Percentiles rank a stretch among this genome's conserved stretches.
Conservation (phyloP, 2,888 invertebrate species). For the Hirtodrosophila confusa region DNA sequence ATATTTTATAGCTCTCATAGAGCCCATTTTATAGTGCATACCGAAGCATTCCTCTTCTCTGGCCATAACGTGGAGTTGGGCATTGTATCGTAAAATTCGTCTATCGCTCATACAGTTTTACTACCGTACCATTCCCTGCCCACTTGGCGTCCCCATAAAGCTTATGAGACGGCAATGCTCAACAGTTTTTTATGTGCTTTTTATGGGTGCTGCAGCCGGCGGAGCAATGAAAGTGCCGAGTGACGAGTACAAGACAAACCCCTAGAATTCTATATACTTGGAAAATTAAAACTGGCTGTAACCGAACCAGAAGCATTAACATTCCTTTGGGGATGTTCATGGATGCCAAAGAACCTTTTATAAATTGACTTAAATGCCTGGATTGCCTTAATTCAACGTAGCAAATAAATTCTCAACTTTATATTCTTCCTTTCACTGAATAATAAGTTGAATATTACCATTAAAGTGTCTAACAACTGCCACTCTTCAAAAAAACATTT, state of each 20-base stretch:
- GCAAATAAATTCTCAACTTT: too few species aligned
- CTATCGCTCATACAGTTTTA: slow-evolving; percentile 38
- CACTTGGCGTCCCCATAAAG: slow-evolving; percentile 46
- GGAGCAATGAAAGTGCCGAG: slow-evolving; percentile 53
- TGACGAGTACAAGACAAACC: slow-evolving; percentile 44
- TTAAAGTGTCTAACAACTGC: too few species aligned
- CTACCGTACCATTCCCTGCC: slow-evolving; percentile 55
- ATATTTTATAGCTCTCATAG: slow-evolving; percentile 79
- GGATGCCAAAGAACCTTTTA: too few species aligned
- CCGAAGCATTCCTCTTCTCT: slow-evolving; percentile 41
- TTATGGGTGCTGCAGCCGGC: slow-evolving; percentile 59
- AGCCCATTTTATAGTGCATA: slow-evolving; percentile 74
- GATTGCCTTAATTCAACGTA: too few species aligned
- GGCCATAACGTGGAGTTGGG: slow-evolving; percentile 14
- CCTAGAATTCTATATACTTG: slow-evolving; percentile 23
- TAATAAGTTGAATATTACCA: too few species aligned
- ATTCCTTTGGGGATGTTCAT: too few species aligned
- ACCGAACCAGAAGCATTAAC: neutral
- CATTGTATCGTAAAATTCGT: slow-evolving; percentile 48
- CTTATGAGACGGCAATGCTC: slow-evolving; percentile 40
- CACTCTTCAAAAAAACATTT: too few species aligned
- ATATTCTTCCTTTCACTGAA: too few species aligned
- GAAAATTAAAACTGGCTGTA: slow-evolving; percentile 11
- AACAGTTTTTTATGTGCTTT: slow-evolving; percentile 73
- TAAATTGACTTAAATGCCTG: too few species aligned